Percentiles rank a stretch among this genome's conserved stretches.
phyloP scores from a whole-genome alignment of 1,140 invertebrate species.

The Anagrus nilaparvatae region DNA sequence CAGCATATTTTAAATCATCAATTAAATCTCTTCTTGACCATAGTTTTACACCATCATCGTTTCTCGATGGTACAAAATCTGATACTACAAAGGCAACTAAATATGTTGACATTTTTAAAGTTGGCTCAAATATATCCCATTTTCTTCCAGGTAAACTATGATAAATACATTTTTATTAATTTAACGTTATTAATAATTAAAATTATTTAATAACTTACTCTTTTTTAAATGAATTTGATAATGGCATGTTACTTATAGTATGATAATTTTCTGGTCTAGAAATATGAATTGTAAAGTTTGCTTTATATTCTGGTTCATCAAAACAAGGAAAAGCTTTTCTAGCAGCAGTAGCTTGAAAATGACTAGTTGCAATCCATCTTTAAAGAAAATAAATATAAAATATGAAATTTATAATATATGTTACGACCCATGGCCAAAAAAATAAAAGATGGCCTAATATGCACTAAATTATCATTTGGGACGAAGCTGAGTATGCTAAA shows the following conservation, averaged over 20 bases:
- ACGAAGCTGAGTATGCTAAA: too few species aligned
- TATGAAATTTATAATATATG: constrained; percentile 1
- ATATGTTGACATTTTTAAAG: constrained; percentile 76
- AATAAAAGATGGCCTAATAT: not conserved
- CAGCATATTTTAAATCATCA: constrained; percentile 46
- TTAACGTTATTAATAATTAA: not conserved
- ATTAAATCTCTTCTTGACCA: constrained; percentile 50
- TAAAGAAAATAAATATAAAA: constrained; percentile 22
- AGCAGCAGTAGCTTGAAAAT: constrained; percentile 74
- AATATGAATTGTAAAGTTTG: constrained; percentile 60
- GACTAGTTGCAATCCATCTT: constrained; percentile 61
- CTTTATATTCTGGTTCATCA: constrained; percentile 80
- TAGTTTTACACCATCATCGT: too few species aligned
- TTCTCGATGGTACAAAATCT: constrained; percentile 18
- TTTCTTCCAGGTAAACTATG: constrained; percentile 29
- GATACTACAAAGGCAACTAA: constrained; percentile 61
- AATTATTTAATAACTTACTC: constrained; percentile 11
- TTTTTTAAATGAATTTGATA: not conserved
- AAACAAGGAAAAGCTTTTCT: constrained; percentile 81
- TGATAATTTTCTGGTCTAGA: constrained; percentile 32
- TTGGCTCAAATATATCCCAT: constrained; percentile 51
- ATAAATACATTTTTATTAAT: constrained; percentile 2
- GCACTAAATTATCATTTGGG: too few species aligned
- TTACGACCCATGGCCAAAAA: not conserved
- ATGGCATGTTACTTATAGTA: constrained; percentile 43